Base-by-base conservation (phyloP, 2,113 vertebrate species). In the Erythrocebus patas region DNA sequence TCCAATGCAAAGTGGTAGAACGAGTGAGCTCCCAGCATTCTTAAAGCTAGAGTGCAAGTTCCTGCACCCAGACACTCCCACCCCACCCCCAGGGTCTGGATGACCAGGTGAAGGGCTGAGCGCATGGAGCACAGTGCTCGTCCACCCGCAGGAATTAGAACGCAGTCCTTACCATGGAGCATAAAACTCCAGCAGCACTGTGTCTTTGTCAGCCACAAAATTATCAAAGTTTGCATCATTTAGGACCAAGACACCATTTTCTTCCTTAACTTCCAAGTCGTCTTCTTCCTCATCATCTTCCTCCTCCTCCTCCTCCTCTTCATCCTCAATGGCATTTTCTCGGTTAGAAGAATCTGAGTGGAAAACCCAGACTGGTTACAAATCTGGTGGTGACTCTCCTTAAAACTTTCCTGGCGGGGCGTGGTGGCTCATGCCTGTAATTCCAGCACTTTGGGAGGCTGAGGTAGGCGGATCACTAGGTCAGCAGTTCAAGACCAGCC, bases 111-210 rank as follows among this genome's bases (percentile, higher is more conserved):
- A 52, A 22, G 22, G 35, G 25, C 2, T 57, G 6, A 32, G 35
- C 27, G 0, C 0, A 30, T 0, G 12, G 32, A 35, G 23, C 48
- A 22, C 14, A 61, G 80, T 27, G 68, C 27, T 3, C 0, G 6
- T 23, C 43, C 13, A 18, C 61, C 45, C 2, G 10, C 5, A 1
- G 1, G 13, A n/a, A 5, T 32, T 0, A 6, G 66, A 8, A 16
- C 0, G 11, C 2, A 2, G 22, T 38, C 97, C 99, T 91, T 95
- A 99, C 99, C 99, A 99, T 0, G 99, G 99, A 0, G 99, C 99
- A 0, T 99, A 99, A 97, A 99, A 99, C 98, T 99, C 99, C 76
- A 99, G 97, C 55, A 99, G 98, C 38, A 99, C 99, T 0, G 99
- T 99, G 96, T 99, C 99, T 97, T 99, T 99, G 96, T 99, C 99